Conservation (phyloP, 2,888 invertebrate genomes). For the Agriopis leucophaearia region DNA sequence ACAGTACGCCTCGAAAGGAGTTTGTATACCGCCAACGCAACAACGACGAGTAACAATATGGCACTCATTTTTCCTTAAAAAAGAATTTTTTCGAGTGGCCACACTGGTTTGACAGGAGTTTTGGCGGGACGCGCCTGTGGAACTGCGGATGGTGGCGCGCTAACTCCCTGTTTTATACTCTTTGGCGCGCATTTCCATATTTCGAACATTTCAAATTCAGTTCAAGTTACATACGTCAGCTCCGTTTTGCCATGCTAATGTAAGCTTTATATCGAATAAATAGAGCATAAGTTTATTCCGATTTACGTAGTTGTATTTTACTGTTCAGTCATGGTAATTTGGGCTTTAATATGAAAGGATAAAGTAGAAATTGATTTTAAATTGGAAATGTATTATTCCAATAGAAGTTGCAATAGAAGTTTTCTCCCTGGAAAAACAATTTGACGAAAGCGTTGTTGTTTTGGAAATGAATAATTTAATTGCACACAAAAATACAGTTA, state of each 20-base stretch:
- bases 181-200: conserved; percentile 56
- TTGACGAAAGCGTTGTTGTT: background rate
- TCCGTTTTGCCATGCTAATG: conserved; percentile 4
- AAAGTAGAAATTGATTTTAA: background rate
- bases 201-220: conserved; percentile 26
- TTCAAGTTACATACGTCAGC: conserved; percentile 3
- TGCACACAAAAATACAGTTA: background rate
- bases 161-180: conserved; percentile 56
- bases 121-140: conserved; percentile 65
- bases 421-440: conserved; percentile 2
- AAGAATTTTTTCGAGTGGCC: conserved; percentile 73
- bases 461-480: background rate
- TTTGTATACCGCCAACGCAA: conserved; percentile 67
- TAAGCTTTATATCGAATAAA: conserved; percentile 3
- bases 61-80: conserved; percentile 77
- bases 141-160: conserved; percentile 50
- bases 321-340: background rate
- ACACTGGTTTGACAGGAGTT: conserved; percentile 62
- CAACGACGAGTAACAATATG: conserved; percentile 63
- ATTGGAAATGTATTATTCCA: background rate
- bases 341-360: background rate
- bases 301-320: background rate
- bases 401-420: background rate
- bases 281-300: background rate
- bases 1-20: conserved; percentile 62